These are phyloP conservation scores for Zootoca vivipara DNA, from an alignment of 2,113 vertebrate genomes.

Conservation along the genomic window DNA sequence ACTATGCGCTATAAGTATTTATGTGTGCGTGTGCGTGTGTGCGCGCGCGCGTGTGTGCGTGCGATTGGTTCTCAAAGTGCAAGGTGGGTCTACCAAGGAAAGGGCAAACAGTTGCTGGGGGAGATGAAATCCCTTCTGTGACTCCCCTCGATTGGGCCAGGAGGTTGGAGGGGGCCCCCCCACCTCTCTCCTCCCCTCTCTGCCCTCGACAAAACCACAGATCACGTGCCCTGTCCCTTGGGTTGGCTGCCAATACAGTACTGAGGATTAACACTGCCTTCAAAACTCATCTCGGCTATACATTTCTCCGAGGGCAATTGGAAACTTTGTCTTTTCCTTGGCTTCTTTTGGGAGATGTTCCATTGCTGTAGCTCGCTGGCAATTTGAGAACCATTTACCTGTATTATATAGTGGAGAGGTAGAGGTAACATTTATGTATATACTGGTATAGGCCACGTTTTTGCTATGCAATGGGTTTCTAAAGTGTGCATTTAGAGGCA, in stretches of 20 bases:
- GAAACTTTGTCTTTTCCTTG: neutral
- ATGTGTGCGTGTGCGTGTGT: neutral
- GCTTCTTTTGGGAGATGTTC: neutral
- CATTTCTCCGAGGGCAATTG: neutral
- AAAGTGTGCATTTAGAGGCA: neutral
- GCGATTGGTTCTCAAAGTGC: conserved; percentile 11
- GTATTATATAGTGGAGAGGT: neutral
- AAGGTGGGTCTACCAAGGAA: neutral
- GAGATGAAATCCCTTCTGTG: neutral
- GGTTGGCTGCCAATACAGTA: neutral
- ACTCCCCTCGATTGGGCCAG: neutral
- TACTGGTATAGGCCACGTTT: neutral
- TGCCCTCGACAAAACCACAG: neutral
- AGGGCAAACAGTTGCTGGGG: neutral
- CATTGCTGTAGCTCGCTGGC: neutral
- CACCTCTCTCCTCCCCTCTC: neutral
- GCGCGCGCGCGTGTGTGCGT: neutral
- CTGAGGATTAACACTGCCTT: neutral
- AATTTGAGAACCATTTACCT: conserved; percentile 5
- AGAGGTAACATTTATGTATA: neutral
- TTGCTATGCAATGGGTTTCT: neutral
- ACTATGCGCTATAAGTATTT: neutral
- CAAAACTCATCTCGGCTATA: neutral
- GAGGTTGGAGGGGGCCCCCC: neutral
- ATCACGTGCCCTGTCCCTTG: neutral